Conservation (phyloP, 2,888 invertebrate genomes). For the Drosophila barbarae region DNA sequence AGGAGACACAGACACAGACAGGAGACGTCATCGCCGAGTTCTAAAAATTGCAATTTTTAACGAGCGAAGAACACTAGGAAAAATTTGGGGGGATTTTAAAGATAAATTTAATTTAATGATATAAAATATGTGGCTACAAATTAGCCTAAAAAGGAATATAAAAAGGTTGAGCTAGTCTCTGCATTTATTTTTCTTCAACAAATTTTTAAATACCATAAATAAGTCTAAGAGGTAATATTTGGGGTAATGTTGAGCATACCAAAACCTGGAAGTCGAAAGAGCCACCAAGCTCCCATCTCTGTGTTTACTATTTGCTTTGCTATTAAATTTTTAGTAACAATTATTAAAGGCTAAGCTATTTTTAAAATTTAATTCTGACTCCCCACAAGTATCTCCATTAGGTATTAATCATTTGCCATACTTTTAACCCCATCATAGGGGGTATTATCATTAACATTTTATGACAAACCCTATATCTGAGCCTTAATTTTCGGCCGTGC, state of each 20-base stretch:
- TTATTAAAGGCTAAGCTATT: neutral
- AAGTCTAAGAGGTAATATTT: neutral
- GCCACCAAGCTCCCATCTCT: neutral
- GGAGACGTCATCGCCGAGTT: slow-evolving; percentile 29
- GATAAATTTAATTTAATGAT: no score
- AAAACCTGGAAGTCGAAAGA: neutral
- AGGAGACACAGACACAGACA: neutral
- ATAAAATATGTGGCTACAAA: no score
- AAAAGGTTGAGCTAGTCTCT: neutral
- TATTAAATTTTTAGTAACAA: neutral
- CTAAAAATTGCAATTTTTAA: slow-evolving; percentile 54
- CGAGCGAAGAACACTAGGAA: neutral
- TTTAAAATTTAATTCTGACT: neutral
- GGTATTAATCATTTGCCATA: neutral
- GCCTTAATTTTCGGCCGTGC: slow-evolving; percentile 24
- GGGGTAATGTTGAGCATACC: neutral
- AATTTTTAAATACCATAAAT: neutral
- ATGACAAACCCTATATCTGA: neutral
- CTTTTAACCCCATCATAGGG: neutral
- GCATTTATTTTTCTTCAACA: neutral
- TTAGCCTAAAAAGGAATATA: neutral
- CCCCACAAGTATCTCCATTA: neutral
- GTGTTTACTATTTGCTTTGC: neutral
- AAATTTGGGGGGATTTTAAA: neutral
- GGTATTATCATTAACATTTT: neutral